Conservation (phyloP, 2,797 vertebrate genomes). For the Trichosurus vulpecula region DNA sequence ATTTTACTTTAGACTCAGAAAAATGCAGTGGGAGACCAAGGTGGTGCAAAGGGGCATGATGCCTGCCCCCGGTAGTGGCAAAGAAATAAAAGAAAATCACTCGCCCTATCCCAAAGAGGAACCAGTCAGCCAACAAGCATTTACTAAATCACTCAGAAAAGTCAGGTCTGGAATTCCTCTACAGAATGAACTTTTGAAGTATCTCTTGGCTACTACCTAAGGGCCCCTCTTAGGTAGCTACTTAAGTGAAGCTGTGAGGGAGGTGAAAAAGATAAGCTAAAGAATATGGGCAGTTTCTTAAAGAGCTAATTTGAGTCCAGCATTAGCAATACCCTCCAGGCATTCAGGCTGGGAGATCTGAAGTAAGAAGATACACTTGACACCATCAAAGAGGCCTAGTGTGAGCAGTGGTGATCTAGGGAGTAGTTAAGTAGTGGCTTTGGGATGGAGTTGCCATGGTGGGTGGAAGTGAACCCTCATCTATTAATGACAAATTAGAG, state of each 20-base stretch:
- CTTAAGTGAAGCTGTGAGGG: background rate
- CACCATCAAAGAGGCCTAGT: background rate
- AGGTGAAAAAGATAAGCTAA: background rate
- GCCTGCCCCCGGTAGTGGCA: background rate
- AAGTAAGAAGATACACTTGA: background rate
- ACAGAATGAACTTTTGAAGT: background rate
- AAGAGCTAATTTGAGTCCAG: background rate
- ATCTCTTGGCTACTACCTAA: background rate
- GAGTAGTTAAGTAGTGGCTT: background rate
- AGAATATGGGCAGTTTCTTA: background rate
- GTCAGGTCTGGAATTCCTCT: background rate
- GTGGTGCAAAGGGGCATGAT: accelerated
- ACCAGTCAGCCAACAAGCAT: background rate
- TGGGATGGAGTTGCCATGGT: background rate
- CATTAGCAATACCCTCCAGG: background rate
- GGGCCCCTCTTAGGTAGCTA: background rate
- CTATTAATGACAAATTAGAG: background rate
- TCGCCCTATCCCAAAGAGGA: background rate
- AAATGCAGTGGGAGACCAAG: background rate
- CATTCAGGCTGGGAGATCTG: background rate
- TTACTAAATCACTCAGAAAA: background rate
- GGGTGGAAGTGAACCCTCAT: background rate
- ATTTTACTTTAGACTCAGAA: background rate
- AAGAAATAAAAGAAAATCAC: background rate
- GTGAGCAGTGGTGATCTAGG: background rate